Evolutionary conservation across 2,888 invertebrate genomes (phyloP), one percentile per base, ranked within the genome.

Genomic region (Syrista parreyssii): DNA sequence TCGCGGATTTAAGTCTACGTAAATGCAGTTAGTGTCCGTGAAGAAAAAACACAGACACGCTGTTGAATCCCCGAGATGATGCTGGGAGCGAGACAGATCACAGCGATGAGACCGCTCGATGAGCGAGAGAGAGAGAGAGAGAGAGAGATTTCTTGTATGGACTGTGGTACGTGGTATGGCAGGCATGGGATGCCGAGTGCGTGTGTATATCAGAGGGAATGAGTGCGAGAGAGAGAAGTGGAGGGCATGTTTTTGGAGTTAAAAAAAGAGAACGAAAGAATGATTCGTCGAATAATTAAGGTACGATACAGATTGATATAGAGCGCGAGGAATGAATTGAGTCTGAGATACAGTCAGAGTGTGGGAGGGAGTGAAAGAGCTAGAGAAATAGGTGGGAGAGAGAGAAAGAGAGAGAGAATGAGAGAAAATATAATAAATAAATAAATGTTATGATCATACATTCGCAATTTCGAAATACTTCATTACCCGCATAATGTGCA

Each of bases 1-100:
- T 90, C 88, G 87, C 87, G 87, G 91, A 91, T 91, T 88, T 83
- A 73, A 35, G 72, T 83, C 80, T 77, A 80, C 80, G n/a, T 71
- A 32, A 71, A 78, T 55, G 30, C 74, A 75, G 81, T 83, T 83
- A 84, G 82, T 78, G 79, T 83, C 79, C 23, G 40, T 80, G 82
- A 82, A 76, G 79, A 80, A 79, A 83, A 81, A 81, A 79, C 79
- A 81, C 79, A 84, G 80, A 79, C 79, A 81, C 79, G 83, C 82
- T 79, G 83, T 87, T 83, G 86, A 88, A 90, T 90, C 89, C 84
- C 84, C 87, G 89, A 89, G 88, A 89, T 90, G 90, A 90, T 86
- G 89, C 88, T 79, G 84, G 85, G 84, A 85, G 68, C n/a, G 74
- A 73, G 36, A 68, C 74, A 68, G 34, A 73, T 40, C 77, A 30